Conservation (phyloP, 2,888 invertebrate species). For the Coenonympha glycerion region DNA sequence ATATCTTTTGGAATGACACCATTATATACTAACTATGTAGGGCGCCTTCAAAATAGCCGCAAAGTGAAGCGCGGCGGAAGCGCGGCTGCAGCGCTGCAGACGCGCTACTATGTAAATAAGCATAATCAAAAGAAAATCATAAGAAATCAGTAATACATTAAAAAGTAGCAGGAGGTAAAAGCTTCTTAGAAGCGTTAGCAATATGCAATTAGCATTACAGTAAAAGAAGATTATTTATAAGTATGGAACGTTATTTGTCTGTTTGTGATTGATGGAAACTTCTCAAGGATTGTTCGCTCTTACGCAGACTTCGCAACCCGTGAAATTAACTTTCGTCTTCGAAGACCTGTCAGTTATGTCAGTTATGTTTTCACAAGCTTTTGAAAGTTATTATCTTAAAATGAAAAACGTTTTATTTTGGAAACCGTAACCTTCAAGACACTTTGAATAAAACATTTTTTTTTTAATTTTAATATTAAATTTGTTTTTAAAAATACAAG, state of each 20-base stretch:
- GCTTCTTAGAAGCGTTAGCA: neutral
- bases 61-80: no score
- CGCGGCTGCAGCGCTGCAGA: no score
- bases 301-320: conserved; percentile 68
- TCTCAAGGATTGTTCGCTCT: conserved; percentile 34
- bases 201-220: conserved; percentile 5
- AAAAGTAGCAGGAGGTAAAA: neutral
- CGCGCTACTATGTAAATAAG: no score
- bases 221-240: no score
- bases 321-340: conserved; percentile 72
- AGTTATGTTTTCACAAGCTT: conserved; percentile 49
- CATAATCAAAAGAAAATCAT: no score
- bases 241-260: conserved; percentile 10
- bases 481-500: no score
- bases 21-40: no score
- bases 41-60: no score
- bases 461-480: no score
- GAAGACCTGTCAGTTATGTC: conserved; percentile 56
- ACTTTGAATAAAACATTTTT: no score
- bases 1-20: no score
- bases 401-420: conserved; percentile 8
- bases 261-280: conserved; percentile 4
- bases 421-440: neutral
- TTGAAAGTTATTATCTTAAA: conserved; percentile 7
- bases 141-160: no score